Base-by-base conservation (phyloP, 2,888 invertebrate genomes). In the Eretmocerus hayati region DNA sequence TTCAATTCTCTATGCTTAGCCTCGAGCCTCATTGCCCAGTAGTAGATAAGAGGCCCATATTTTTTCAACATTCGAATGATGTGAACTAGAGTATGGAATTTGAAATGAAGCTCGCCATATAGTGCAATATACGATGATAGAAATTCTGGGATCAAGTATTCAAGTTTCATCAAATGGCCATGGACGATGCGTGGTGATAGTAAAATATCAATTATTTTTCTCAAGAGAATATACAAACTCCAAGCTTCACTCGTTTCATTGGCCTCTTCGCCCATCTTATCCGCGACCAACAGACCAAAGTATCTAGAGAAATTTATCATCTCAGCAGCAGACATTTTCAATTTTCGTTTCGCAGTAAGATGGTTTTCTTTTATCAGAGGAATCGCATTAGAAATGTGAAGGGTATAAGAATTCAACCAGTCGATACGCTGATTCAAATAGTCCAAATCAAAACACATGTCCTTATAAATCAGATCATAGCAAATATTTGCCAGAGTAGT, bases 31-130 rank as follows among this genome's bases (percentile, higher is more conserved):
- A 56, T 58, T 15, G 45, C 50, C 54, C 55, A 57, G 31, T 35
- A 52, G 31, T 55, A 33, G 4, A 50, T 22, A 30, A 52, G 39
- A 4, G 57, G 57, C 2, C 57, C 56, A 46, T 46, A 31, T 35
- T 48, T 39, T 33, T 26, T n/a, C 2, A 56, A 33, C 13, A 42
- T 18, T 32, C 44, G 22, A 18, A 36, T 18, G 33, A 56, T 48
- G 33, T 57, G 58, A n/a, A 39, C 37, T 49, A 58, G 46, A 37
- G 53, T 50, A 46, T 58, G 56, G 33, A 56, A 54, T 50, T 58
- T 58, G 16, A 43, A 50, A 45, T 55, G 53, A 4, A 54, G 39
- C 21, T 43, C 26, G 8, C 48, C 47, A 39, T 31, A 55, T 6
- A 53, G 42, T 30, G 41, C 11, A 31, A 35, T 30, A 37, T 54